A percentile compares a stretch with the other conserved stretches of the same genome.
Conservation (phyloP, 1,140 invertebrate genomes). For the Stenopsyche tienmushanensis region DNA sequence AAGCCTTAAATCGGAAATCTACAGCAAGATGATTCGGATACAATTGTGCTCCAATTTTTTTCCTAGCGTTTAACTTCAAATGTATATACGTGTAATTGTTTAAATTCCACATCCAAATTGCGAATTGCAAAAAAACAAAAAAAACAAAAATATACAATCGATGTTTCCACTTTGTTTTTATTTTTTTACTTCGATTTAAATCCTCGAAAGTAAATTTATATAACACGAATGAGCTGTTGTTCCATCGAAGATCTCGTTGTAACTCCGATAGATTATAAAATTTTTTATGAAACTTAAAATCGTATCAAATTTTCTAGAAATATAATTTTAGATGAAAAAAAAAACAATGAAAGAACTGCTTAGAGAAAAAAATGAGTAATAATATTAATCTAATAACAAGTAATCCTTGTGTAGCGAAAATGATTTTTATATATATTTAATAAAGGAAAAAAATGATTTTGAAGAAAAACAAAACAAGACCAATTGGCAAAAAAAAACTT, state of each 20-base stretch:
- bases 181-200: too few relatives aligned
- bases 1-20: conserved; percentile 19
- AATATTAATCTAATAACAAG: conserved; percentile 10
- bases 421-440: conserved; percentile 32
- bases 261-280: conserved; percentile 16
- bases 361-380: conserved; percentile 23
- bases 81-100: too few relatives aligned
- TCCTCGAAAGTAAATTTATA: too few relatives aligned
- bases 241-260: conserved; percentile 5
- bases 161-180: too few relatives aligned
- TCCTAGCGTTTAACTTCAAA: too few relatives aligned
- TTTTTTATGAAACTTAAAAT: conserved; percentile 12
- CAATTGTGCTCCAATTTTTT: conserved; percentile 14
- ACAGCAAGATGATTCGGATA: not conserved
- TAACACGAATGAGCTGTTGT: conserved; percentile 6
- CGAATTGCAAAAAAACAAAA: too few relatives aligned
- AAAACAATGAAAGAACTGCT: conserved; percentile 29
- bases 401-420: conserved; percentile 9
- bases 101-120: not conserved
- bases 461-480: conserved; percentile 24
- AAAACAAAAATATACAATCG: not conserved
- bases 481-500: conserved; percentile 30
- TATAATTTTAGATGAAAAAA: conserved; percentile 14
- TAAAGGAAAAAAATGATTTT: conserved; percentile 17
- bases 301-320: conserved; percentile 29